These are phyloP conservation scores for Alcis repandata DNA, from an alignment of 2,888 invertebrate genomes.

Conservation along the genomic window DNA sequence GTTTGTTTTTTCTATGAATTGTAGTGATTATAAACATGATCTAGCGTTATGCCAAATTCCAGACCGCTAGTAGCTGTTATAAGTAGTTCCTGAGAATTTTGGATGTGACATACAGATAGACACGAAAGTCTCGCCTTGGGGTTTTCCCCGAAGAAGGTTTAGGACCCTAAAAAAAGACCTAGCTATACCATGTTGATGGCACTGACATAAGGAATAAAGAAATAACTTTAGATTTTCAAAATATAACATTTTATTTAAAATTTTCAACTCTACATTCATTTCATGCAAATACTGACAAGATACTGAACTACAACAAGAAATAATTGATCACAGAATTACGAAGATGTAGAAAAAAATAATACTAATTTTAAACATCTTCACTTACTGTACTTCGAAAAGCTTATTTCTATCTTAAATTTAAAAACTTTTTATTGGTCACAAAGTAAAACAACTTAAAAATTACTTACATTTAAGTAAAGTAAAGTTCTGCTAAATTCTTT, in stretches of 20 bases:
- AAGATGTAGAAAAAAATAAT: slow-evolving; percentile 78
- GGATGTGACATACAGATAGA: no score
- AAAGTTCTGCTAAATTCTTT: slow-evolving; percentile 61
- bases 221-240: slow-evolving; percentile 58
- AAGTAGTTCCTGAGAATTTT: no score
- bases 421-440: slow-evolving; percentile 79
- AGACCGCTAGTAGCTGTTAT: no score
- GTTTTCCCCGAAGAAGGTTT: no score
- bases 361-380: slow-evolving; percentile 71
- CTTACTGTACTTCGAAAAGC: slow-evolving; percentile 75
- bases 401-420: slow-evolving; percentile 76
- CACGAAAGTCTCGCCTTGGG: no score
- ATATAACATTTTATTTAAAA: slow-evolving; percentile 78
- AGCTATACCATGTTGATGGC: no score
- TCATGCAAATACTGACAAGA: slow-evolving; percentile 82
- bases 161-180: no score
- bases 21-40: no score
- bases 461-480: slow-evolving; percentile 74
- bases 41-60: no score
- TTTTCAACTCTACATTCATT: slow-evolving; percentile 81
- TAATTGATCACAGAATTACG: slow-evolving; percentile 82
- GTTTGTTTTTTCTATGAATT: no score
- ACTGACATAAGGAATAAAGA: not conserved
- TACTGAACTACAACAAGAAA: slow-evolving; percentile 79
- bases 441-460: slow-evolving; percentile 79